These are phyloP conservation scores for Lycocerus yunnanus DNA, from an alignment of 2,888 invertebrate species.

Conservation along the genomic window DNA sequence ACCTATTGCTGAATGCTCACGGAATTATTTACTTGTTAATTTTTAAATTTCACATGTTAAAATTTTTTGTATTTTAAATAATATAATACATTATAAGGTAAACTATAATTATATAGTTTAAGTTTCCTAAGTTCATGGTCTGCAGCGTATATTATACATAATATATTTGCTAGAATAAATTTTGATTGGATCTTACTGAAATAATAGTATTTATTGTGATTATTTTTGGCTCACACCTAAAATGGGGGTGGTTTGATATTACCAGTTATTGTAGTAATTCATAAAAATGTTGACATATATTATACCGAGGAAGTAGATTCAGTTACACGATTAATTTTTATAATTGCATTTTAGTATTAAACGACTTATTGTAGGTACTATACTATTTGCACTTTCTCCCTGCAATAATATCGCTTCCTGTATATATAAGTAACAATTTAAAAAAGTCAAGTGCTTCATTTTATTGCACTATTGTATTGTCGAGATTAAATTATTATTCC, in stretches of 20 bases:
- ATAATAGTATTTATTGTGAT: background rate
- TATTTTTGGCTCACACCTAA: background rate
- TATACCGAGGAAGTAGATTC: background rate
- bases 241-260: background rate
- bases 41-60: no score
- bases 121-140: background rate
- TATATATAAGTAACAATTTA: background rate
- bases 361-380: constrained; percentile 3
- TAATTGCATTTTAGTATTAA: background rate
- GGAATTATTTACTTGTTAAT: no score
- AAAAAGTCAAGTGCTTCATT: background rate
- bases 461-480: constrained; percentile 2
- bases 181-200: no score
- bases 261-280: background rate
- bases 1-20: no score
- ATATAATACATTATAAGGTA: no score
- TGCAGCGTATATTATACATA: background rate
- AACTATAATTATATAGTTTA: background rate
- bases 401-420: constrained; percentile 4
- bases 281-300: background rate
- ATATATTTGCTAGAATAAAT: no score
- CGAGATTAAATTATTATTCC: background rate
- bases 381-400: constrained; percentile 13
- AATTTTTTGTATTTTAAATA: no score
- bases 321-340: background rate